Evolutionary conservation across 2,888 invertebrate genomes (phyloP).

Genomic region (Falcaria lacertinaria): DNA sequence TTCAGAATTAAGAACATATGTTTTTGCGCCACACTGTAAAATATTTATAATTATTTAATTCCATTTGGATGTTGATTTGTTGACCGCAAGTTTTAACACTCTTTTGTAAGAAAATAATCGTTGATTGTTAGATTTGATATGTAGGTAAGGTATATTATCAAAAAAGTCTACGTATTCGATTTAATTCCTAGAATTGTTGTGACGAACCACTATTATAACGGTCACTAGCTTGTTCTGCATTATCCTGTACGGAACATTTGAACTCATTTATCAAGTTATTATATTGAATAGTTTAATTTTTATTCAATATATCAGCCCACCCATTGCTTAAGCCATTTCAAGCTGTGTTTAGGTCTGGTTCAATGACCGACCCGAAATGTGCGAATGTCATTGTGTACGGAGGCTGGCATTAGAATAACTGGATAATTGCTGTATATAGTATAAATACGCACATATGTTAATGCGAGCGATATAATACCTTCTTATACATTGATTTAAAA

Average conservation of each 20-base stretch:
- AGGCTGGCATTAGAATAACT: slow-evolving; percentile 33
- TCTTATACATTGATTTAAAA: not conserved
- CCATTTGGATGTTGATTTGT: too few species aligned
- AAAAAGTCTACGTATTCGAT: too few species aligned
- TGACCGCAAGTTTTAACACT: too few species aligned
- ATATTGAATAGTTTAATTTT: slow-evolving; percentile 26
- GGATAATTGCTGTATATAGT: slow-evolving; percentile 26
- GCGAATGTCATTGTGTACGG: slow-evolving; percentile 51
- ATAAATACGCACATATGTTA: not conserved
- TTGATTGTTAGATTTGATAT: too few species aligned
- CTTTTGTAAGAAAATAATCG: too few species aligned
- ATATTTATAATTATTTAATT: too few species aligned
- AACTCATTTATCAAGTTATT: slow-evolving; percentile 1
- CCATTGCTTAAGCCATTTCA: slow-evolving; percentile 20
- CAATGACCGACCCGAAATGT: slow-evolving; percentile 49
- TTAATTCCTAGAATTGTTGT: too few species aligned
- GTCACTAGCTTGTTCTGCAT: not conserved
- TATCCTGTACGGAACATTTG: not conserved
- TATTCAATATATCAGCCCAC: slow-evolving; percentile 16
- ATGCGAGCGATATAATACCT: not conserved
- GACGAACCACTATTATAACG: too few species aligned
- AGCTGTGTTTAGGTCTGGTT: slow-evolving; percentile 23
- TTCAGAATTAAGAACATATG: too few species aligned
- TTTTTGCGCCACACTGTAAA: too few species aligned
- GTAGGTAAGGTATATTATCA: too few species aligned